These are phyloP conservation scores for Drosophila greeni DNA, from an alignment of 2,888 invertebrate genomes.

Conservation along the genomic window DNA sequence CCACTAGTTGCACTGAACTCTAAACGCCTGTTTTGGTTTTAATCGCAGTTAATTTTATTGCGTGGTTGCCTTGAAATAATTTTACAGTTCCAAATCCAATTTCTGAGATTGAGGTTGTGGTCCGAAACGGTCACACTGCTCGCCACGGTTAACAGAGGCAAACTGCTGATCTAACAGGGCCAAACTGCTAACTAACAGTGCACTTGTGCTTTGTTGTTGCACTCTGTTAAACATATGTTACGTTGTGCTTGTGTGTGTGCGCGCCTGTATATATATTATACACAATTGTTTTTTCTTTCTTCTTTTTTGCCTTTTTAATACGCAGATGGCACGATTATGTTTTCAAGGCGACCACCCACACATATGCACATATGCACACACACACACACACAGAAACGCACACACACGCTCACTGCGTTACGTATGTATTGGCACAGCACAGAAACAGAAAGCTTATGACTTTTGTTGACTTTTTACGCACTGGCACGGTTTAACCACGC, in stretches of 20 bases:
- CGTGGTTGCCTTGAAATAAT: conserved; percentile 9
- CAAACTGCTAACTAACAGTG: conserved; percentile 46
- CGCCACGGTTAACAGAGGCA: neutral
- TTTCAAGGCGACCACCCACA: conserved; percentile 47
- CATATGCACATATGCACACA: conserved; percentile 19
- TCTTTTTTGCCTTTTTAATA: conserved; percentile 14
- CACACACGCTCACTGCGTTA: conserved; percentile 20
- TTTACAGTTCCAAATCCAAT: conserved; percentile 1
- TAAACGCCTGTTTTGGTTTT: neutral
- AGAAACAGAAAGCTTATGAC: conserved; percentile 53
- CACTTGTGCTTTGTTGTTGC: conserved; percentile 42
- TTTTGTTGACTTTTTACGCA: conserved; percentile 47
- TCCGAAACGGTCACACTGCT: conserved; percentile 8
- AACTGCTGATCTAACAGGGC: conserved; percentile 31
- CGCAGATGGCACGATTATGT: conserved; percentile 27
- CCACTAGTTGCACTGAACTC: conserved; percentile 4
- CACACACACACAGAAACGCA: conserved; percentile 19
- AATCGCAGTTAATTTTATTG: conserved; percentile 6
- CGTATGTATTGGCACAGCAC: conserved; percentile 28
- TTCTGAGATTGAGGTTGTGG: neutral
- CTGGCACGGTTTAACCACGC: conserved; percentile 16
- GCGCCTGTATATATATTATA: conserved; percentile 33
- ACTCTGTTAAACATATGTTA: conserved; percentile 23
- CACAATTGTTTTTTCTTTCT: conserved; percentile 42
- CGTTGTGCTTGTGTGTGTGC: conserved; percentile 24